Percentiles rank a stretch among this genome's conserved stretches.
Evolutionary conservation across 2,113 vertebrate genomes (phyloP).

Genomic region (Zootoca vivipara): DNA sequence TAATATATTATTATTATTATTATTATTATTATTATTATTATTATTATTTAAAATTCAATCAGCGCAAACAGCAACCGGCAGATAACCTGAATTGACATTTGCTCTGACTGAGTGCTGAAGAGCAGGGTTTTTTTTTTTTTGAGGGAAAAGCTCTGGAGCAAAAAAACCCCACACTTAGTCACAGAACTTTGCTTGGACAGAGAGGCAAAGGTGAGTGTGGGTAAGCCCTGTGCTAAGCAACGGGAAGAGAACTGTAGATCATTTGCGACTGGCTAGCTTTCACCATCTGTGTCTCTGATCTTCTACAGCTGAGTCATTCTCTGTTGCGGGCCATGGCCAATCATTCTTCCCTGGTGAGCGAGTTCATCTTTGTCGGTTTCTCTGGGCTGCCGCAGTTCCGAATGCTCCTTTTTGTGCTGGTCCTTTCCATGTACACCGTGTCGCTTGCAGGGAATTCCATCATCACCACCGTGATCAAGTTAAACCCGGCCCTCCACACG

Average conservation of each 20-base stretch:
- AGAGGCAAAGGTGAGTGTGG: too few species aligned
- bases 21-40: too few species aligned
- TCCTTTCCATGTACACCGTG: conserved; percentile 37
- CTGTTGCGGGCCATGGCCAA: neutral
- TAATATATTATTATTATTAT: too few species aligned
- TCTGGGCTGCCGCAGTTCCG: conserved; percentile 24
- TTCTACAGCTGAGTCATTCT: neutral
- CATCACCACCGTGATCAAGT: conserved; percentile 44
- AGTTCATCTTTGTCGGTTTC: conserved; percentile 54
- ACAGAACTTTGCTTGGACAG: too few species aligned
- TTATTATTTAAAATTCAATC: too few species aligned
- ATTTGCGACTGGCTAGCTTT: neutral
- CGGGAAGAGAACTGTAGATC: neutral
- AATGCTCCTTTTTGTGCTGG: conserved; percentile 16
- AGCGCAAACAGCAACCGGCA: too few species aligned
- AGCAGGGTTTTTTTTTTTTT: too few species aligned
- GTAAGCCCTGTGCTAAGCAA: neutral
- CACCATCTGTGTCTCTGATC: neutral
- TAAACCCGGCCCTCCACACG: conserved; percentile 33
- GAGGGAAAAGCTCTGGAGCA: too few species aligned
- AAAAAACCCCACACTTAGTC: too few species aligned
- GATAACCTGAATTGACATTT: too few species aligned
- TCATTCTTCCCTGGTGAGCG: conserved; percentile 9
- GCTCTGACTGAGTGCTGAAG: too few species aligned
- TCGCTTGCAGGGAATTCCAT: conserved; percentile 37